Conservation (phyloP, 2,797 vertebrate species). For the Chaetodon trifasciatus region DNA sequence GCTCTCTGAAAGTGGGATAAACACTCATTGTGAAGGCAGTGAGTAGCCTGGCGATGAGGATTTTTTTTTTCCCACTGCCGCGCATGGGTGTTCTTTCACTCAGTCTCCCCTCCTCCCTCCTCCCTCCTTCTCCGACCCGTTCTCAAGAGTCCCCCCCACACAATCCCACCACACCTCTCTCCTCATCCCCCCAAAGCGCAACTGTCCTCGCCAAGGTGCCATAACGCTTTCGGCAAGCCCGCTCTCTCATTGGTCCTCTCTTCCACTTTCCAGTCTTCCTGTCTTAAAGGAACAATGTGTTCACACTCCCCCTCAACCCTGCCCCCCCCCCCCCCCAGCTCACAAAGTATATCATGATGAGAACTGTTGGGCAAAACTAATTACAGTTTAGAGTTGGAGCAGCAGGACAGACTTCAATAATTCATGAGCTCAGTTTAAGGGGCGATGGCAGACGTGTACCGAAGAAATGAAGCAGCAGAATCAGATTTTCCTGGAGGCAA, state of each 20-base stretch:
- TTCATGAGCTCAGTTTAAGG: conserved; percentile 72
- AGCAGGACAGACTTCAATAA: conserved; percentile 71
- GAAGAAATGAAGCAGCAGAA: conserved; percentile 24
- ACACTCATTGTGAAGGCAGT: conserved; percentile 68
- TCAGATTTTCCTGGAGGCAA: conserved; percentile 35
- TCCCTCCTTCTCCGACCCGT: conserved; percentile 1
- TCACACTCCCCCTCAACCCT: neutral
- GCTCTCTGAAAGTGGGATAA: conserved; percentile 81
- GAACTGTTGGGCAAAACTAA: conserved; percentile 72
- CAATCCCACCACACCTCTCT: neutral
- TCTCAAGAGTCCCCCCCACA: neutral
- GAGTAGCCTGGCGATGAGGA: conserved; percentile 13
- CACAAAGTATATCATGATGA: conserved; percentile 63
- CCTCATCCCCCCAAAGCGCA: conserved; percentile 32
- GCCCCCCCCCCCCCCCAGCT: conserved; percentile 13
- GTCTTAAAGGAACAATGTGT: conserved; percentile 68
- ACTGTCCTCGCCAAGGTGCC: conserved; percentile 53
- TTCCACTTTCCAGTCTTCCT: conserved; percentile 27
- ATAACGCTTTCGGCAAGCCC: conserved; percentile 62
- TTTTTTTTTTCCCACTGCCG: conserved; percentile 20
- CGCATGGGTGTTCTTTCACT: conserved; percentile 27
- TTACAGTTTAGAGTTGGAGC: conserved; percentile 72
- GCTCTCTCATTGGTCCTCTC: conserved; percentile 55
- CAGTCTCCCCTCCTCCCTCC: too few species aligned
- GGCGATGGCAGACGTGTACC: conserved; percentile 41